Base-by-base conservation (phyloP, 2,888 invertebrate species). In the Phaedon cochleariae region DNA sequence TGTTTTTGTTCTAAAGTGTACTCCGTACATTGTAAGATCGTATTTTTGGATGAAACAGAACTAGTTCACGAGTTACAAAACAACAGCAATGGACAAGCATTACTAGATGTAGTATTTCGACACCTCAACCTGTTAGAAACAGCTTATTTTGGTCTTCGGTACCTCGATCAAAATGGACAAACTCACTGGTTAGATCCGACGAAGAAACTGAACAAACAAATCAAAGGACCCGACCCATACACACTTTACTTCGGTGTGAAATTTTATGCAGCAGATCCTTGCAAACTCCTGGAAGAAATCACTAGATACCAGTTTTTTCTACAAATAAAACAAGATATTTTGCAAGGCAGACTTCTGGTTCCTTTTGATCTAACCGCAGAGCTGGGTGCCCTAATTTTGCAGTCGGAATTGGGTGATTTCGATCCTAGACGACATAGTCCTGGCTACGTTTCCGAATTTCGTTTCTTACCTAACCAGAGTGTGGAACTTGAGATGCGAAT, bases 271-370 rank as follows among this genome's bases (percentile, higher is more conserved):
- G 95, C 95, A 0, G 97, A 98, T 85, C 97, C 97, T 0, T 97
- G 97, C 86, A 97, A 97, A 83, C 87, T 98, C 66, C 87, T 95
- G 67, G 97, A 97, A 85, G 97, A 98, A 87, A 96, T 97, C 78
- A 97, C 97, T 65, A 96, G 97, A 87, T 98, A 98, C 86, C 97
- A 97, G 86, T 92, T 97, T 84, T 98, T 97, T 84, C 89, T 98
- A 77, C 97, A 98, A 89, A 90, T 97, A 79, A 97, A 97, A 85
- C 95, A 96, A 86, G 97, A 98, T 83, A 94, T 98, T 76, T 88
- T 97, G 59, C 96, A 97, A 83, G 97, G 96, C 68, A 90, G 97
- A 73, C 86, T 98, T 76, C 95, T 97, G 6, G 93, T 97, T 65
- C 89, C 93, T 70, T 95, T 94, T 83, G 97, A 97, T 79, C 87